Evolutionary conservation across 2,888 invertebrate genomes (phyloP).

Genomic region (Altica lythri): DNA sequence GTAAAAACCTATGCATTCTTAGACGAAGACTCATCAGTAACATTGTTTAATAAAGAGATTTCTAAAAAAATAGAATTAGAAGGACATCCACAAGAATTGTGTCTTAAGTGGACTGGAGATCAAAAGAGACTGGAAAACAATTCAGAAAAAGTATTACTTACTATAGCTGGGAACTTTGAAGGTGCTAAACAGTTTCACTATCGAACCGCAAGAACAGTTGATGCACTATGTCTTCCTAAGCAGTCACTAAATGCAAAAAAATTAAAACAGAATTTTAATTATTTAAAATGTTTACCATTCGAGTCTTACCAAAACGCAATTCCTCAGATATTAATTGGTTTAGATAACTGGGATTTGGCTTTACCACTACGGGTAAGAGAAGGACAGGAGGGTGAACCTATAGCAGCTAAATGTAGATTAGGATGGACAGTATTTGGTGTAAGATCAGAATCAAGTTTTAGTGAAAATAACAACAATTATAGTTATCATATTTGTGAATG

Average conservation of each 20-base stretch:
- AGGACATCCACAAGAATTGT: constrained; percentile 4
- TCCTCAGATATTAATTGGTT: constrained; percentile 17
- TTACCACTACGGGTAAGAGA: constrained; percentile 21
- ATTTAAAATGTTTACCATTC: constrained; percentile 8
- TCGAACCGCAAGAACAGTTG: too few relatives aligned
- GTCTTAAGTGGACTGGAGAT: constrained; percentile 12
- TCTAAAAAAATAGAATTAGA: constrained; percentile 2
- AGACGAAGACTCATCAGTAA: constrained; percentile 15
- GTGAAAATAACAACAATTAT: neutral
- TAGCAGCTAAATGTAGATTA: constrained; percentile 33
- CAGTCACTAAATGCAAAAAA: neutral
- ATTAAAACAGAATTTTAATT: constrained; percentile 1
- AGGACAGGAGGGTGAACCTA: constrained; percentile 23
- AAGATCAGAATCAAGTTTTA: neutral
- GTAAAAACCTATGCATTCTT: constrained; percentile 15
- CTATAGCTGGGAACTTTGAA: constrained; percentile 6
- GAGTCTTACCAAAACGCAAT: constrained; percentile 10
- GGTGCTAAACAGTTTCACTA: constrained; percentile 1
- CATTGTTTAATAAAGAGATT: constrained; percentile 6
- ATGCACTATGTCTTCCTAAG: too few relatives aligned
- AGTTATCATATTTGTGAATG: constrained; percentile 3
- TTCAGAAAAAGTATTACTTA: constrained; percentile 4
- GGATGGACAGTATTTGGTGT: constrained; percentile 30
- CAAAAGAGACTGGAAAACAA: constrained; percentile 5
- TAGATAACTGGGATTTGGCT: constrained; percentile 19